Conservation (phyloP, 1,140 invertebrate species). For the Hestina assimilis region DNA sequence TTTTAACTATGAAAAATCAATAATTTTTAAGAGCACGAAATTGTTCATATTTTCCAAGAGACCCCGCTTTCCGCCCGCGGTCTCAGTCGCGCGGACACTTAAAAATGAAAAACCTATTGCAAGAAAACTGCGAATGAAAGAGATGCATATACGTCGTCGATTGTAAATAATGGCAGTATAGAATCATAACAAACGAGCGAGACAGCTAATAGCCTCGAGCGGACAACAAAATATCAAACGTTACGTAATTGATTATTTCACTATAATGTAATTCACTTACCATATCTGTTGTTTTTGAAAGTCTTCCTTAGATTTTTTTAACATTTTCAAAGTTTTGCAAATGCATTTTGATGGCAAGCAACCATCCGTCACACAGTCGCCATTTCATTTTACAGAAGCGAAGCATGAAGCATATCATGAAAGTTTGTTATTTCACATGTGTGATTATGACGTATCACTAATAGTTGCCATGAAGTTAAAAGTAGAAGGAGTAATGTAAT, state of each 20-base stretch:
- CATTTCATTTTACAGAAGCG: slow-evolving; percentile 38
- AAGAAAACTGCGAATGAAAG: slow-evolving; percentile 62
- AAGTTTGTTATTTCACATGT: neutral
- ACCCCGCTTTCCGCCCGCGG: slow-evolving; percentile 48
- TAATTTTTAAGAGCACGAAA: slow-evolving; percentile 72
- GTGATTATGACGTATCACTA: neutral
- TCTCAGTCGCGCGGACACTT: slow-evolving; percentile 56
- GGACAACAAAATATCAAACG: slow-evolving; percentile 49
- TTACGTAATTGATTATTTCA: slow-evolving; percentile 42
- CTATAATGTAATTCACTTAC: slow-evolving; percentile 15
- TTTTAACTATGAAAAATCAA: slow-evolving; percentile 73
- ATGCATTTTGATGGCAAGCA: slow-evolving; percentile 53
- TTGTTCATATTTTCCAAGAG: slow-evolving; percentile 73
- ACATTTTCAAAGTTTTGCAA: slow-evolving; percentile 48
- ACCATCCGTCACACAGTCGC: slow-evolving; percentile 55
- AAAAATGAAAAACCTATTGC: slow-evolving; percentile 70
- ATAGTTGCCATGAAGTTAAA: neutral
- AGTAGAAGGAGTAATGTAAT: neutral
- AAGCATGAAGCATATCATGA: too few relatives aligned
- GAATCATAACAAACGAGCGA: slow-evolving; percentile 69
- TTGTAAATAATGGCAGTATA: slow-evolving; percentile 66
- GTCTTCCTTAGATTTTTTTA: slow-evolving; percentile 34
- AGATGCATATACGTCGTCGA: slow-evolving; percentile 59
- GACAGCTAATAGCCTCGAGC: slow-evolving; percentile 37
- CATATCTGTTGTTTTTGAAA: neutral